A percentile compares a stretch with the other conserved stretches of the same genome.
Conservation (phyloP, 2,113 vertebrate species). For the Tachysurus vachellii region DNA sequence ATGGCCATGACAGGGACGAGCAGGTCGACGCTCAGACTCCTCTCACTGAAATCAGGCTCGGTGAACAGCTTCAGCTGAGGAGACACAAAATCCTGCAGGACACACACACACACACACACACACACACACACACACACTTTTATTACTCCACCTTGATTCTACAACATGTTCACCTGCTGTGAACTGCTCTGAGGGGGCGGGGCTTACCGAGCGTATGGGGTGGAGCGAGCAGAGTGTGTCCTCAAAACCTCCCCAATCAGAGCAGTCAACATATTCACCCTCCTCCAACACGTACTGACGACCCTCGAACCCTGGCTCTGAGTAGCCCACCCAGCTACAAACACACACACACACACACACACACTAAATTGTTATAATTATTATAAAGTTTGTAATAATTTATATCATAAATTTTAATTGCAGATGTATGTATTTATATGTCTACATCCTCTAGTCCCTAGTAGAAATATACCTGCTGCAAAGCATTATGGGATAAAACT, state of each 20-base stretch:
- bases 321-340: constrained; percentile 91
- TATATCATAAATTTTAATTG: no score
- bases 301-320: constrained; percentile 83
- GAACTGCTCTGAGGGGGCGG: neutral
- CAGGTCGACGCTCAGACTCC: constrained; percentile 79
- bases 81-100: constrained; percentile 79
- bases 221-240: constrained; percentile 80
- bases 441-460: neutral
- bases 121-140: neutral
- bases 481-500: neutral
- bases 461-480: neutral
- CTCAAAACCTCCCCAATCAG: constrained; percentile 85
- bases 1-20: constrained; percentile 82
- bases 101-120: neutral
- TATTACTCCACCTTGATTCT: neutral
- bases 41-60: constrained; percentile 79
- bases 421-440: neutral
- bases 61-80: constrained; percentile 87
- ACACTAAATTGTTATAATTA: neutral
- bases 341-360: constrained; percentile 26
- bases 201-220: constrained; percentile 82
- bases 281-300: constrained; percentile 94
- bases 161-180: no score
- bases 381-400: no score
- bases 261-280: constrained; percentile 84